phyloP scores from a whole-genome alignment of 2,888 invertebrate species.

The Disparrhopalites patrizii region DNA sequence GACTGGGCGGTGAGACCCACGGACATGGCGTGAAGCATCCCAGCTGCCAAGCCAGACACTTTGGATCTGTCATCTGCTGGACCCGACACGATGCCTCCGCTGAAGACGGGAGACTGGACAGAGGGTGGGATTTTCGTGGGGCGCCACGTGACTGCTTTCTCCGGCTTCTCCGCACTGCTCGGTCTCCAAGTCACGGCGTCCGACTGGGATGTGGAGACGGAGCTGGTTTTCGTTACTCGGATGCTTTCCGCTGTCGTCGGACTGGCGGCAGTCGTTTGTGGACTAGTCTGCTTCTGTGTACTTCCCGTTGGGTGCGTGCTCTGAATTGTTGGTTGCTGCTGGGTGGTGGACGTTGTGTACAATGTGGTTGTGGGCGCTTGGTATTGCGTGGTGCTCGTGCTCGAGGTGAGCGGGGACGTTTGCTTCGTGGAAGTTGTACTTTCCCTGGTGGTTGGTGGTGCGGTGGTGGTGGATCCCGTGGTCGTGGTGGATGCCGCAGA shows the following conservation, averaged over 20 bases:
- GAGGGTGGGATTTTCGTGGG: conserved; percentile 31
- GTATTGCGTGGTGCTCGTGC: conserved; percentile 12
- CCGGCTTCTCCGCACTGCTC: background rate
- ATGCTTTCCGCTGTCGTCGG: conserved; percentile 9
- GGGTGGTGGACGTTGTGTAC: conserved; percentile 12
- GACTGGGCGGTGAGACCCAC: conserved; percentile 33
- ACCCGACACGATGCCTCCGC: background rate
- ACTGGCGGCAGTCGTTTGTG: conserved; percentile 16
- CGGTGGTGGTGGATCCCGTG: background rate
- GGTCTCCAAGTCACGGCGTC: conserved; percentile 23
- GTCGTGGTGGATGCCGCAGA: conserved; percentile 17
- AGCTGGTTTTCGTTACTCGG: conserved; percentile 21
- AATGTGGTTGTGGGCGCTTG: background rate
- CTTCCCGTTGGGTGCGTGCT: conserved; percentile 22
- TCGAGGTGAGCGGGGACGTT: conserved; percentile 13
- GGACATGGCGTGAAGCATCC: conserved; percentile 45
- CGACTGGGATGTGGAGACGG: background rate
- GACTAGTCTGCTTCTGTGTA: conserved; percentile 12
- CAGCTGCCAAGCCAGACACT: conserved; percentile 37
- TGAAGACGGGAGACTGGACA: conserved; percentile 3
- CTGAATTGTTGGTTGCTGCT: background rate
- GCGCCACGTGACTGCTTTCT: conserved; percentile 42
- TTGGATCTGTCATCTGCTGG: background rate
- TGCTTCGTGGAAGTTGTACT: conserved; percentile 20
- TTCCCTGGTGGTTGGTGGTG: background rate